Conservation (phyloP, 2,113 vertebrate genomes). For the Hippolais icterina region DNA sequence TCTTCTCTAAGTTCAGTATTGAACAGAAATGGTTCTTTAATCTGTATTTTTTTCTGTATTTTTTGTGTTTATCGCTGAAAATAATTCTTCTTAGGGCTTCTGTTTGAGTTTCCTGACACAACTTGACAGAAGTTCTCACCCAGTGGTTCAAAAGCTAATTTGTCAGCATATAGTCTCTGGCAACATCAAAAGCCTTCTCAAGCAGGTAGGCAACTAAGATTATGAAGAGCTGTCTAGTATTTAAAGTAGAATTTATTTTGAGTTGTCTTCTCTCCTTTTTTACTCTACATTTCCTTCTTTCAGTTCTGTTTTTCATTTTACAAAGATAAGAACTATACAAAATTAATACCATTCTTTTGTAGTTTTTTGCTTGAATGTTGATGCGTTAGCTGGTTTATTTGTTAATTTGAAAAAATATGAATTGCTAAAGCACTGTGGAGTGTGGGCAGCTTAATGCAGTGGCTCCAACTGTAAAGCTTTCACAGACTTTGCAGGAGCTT, state of each 20-base stretch:
- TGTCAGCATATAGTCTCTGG: slow-evolving; percentile 87
- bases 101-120: slow-evolving; percentile 96
- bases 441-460: neutral
- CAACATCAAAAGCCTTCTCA: slow-evolving; percentile 86
- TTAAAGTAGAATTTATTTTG: neutral
- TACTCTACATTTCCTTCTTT: neutral
- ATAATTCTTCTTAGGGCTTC: slow-evolving; percentile 83
- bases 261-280: neutral
- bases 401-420: neutral
- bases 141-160: slow-evolving; percentile 89
- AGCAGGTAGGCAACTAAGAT: slow-evolving; percentile 78
- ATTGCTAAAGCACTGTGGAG: neutral
- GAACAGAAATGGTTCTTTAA: neutral
- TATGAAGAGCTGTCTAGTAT: neutral
- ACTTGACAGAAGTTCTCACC: slow-evolving; percentile 89
- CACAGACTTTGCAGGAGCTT: neutral
- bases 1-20: neutral
- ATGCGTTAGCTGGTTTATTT: neutral
- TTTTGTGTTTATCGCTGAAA: neutral
- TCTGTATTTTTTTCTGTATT: neutral
- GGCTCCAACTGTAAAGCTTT: neutral
- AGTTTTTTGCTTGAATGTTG: neutral
- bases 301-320: neutral
- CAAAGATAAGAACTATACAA: neutral
- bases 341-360: neutral